Evolutionary conservation across 2,113 vertebrate genomes (phyloP).

Genomic region (Corynorhinus townsendii): DNA sequence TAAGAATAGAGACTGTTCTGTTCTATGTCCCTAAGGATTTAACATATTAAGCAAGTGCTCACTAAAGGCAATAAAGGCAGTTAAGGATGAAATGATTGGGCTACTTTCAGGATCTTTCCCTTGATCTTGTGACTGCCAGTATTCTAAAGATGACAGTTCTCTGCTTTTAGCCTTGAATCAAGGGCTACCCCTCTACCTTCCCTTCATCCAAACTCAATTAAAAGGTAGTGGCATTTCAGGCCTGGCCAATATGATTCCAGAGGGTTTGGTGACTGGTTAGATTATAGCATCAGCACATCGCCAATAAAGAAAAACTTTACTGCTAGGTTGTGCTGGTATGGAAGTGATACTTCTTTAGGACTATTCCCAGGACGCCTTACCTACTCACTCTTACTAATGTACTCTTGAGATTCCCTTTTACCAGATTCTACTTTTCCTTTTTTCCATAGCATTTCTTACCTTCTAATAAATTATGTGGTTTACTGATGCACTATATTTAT

Average conservation of each 20-base stretch:
- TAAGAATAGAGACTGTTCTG: not conserved
- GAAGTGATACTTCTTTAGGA: not conserved
- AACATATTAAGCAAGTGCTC: not conserved
- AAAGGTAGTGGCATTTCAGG: not conserved
- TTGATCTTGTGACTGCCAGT: not conserved
- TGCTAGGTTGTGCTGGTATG: not conserved
- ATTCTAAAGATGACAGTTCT: not conserved
- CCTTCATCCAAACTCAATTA: not conserved
- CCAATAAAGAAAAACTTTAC: not conserved
- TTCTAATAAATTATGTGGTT: not conserved
- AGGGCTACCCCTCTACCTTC: not conserved
- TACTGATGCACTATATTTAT: not conserved
- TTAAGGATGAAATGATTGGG: not conserved
- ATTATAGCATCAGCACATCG: not conserved
- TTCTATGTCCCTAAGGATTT: not conserved
- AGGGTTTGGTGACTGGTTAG: not conserved
- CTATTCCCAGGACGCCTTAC: not conserved
- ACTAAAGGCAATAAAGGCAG: not conserved
- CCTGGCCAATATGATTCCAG: not conserved
- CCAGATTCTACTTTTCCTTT: not conserved
- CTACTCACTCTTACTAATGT: not conserved
- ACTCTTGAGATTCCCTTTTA: not conserved
- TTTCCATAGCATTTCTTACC: not conserved
- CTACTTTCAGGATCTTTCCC: not conserved
- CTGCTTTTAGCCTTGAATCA: constrained; percentile 24